Percentiles rank a stretch among this genome's conserved stretches.
Conservation (phyloP, 2,797 vertebrate species). For the Cirrhinus molitorella region DNA sequence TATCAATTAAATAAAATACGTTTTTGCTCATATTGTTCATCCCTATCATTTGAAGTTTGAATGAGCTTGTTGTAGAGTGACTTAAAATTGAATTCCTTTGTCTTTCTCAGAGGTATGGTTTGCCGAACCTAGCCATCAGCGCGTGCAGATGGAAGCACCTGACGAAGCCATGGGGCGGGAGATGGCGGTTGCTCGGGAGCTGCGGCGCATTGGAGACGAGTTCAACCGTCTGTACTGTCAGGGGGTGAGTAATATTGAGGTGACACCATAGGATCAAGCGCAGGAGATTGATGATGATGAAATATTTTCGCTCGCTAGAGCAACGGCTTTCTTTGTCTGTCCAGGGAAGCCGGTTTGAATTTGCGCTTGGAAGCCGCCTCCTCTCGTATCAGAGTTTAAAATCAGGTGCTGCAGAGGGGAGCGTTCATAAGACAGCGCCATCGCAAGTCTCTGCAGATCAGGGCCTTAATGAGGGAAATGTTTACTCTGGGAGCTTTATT, state of each 20-base stretch:
- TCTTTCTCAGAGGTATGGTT: constrained; percentile 61
- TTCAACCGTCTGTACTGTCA: constrained; percentile 75
- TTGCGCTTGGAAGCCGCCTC: not conserved
- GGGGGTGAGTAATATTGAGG: constrained; percentile 69
- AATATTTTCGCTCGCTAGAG: constrained; percentile 18
- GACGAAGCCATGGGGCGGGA: constrained; percentile 81
- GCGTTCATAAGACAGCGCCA: not conserved
- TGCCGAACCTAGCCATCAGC: constrained; percentile 59
- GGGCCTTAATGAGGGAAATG: constrained; percentile 18
- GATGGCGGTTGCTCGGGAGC: constrained; percentile 83
- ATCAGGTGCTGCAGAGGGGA: constrained; percentile 28
- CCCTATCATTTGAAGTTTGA: not conserved
- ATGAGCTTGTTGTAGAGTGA: not conserved
- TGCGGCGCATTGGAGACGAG: constrained; percentile 90
- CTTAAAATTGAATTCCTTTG: not conserved
- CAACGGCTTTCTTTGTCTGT: not conserved
- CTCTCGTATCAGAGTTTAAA: constrained; percentile 20
- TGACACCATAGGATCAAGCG: constrained; percentile 6
- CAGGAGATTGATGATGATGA: constrained; percentile 8
- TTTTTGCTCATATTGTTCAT: not conserved
- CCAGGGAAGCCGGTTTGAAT: constrained; percentile 4
- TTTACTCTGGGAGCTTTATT: constrained; percentile 31
- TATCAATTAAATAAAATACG: no score
- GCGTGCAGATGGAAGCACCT: constrained; percentile 70
- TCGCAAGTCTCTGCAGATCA: constrained; percentile 29